A percentile compares a stretch with the other conserved stretches of the same genome.
Evolutionary conservation across 2,113 vertebrate genomes (phyloP).

Genomic region (Rhadina sibilatrix): DNA sequence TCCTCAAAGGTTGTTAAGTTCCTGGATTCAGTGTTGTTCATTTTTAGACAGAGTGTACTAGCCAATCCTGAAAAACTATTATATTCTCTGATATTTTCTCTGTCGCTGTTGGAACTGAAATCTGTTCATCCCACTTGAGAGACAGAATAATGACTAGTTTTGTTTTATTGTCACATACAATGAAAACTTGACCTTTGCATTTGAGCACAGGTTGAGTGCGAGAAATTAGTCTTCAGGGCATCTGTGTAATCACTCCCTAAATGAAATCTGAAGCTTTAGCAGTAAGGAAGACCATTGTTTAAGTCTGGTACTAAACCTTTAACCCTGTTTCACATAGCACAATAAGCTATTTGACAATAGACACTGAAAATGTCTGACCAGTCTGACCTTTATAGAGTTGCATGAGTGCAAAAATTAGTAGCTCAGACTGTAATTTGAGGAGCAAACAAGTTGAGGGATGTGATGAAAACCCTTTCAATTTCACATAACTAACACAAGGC

Average conservation of each 20-base stretch:
- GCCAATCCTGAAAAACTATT: background rate
- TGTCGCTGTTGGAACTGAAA: background rate
- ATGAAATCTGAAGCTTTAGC: background rate
- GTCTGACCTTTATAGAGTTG: background rate
- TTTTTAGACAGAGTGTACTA: background rate
- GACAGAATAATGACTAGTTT: background rate
- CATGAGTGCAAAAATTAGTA: background rate
- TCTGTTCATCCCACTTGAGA: background rate
- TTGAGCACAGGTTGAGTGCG: background rate
- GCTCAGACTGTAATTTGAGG: background rate
- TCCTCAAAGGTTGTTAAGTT: background rate
- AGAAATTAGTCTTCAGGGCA: background rate
- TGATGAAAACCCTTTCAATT: background rate
- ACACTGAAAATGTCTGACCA: background rate
- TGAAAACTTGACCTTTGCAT: conserved; percentile 2
- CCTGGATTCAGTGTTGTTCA: background rate
- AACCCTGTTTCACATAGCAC: background rate
- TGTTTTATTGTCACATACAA: background rate
- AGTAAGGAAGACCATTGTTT: background rate
- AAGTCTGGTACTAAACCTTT: background rate
- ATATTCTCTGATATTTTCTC: background rate
- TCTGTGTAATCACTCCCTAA: background rate
- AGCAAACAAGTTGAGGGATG: background rate
- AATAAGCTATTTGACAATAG: background rate
- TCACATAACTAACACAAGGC: background rate